Conservation (phyloP, 2,113 vertebrate species). For the Perccottus glenii region DNA sequence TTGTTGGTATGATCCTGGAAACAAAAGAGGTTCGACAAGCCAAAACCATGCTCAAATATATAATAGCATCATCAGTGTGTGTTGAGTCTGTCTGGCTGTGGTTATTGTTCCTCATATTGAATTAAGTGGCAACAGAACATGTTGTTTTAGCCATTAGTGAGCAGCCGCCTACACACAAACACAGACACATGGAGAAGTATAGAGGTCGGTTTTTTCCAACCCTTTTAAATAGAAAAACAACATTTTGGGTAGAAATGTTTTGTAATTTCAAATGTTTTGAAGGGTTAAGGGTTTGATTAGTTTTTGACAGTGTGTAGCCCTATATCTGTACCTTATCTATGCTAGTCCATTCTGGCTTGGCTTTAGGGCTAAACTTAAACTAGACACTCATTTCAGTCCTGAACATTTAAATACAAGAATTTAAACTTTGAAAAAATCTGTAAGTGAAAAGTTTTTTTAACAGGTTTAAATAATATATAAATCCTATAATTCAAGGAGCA, state of each 20-base stretch:
- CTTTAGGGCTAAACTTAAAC: not conserved
- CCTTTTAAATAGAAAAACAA: not conserved
- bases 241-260: not conserved
- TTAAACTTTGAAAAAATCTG: not conserved
- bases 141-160: conserved; percentile 48
- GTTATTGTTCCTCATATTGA: conserved; percentile 59
- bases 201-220: conserved; percentile 15
- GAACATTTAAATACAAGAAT: not conserved
- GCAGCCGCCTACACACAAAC: conserved; percentile 8
- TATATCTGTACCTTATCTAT: not conserved
- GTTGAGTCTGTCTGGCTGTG: conserved; percentile 13
- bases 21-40: not conserved
- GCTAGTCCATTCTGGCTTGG: not conserved
- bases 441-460: no score
- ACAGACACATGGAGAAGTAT: conserved; percentile 11
- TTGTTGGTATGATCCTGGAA: not conserved
- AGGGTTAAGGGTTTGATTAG: not conserved
- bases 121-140: conserved; percentile 64
- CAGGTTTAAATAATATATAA: no score
- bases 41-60: conserved; percentile 18
- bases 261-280: not conserved
- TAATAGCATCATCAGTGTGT: conserved; percentile 36
- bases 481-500: no score
- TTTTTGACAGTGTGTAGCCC: not conserved
- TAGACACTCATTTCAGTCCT: not conserved